Evolutionary conservation across 2,888 invertebrate species (phyloP), one percentile per base, ranked within the genome.

Genomic region (Chymomyza amoena): DNA sequence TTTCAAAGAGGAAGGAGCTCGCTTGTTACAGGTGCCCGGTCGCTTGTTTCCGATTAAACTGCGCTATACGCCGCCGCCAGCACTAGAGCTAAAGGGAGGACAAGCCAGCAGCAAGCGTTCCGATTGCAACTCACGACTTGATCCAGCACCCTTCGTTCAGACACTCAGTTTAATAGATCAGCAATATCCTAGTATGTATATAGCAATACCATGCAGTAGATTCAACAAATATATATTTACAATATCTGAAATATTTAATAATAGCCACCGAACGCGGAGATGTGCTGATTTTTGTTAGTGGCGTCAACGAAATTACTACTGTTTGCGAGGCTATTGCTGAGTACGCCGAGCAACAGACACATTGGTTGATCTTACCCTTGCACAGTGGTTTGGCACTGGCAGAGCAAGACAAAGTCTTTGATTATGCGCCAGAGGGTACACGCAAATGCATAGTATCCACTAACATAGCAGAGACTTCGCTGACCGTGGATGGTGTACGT

Each of bases 381-480:
- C 99, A 99, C 89, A 98, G 98, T 90, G 96, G 97, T 0, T 91
- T 99, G 68, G 97, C 98, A 0, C 93, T 99, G 1, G 95, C 95
- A 65, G 99, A 99, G 89, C 99, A 99, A 92, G 99, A 99, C 90
- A 98, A 98, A 93, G 98, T 96, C 82, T 99, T 99, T 90, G 98
- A 99, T 90, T 97, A 97, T 88, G 95, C 99, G 0, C 99, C 99
- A 1, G 97, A 98, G 67, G 97, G 98, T 5, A 94, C 97, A 3
- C 93, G 99, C 66, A 99, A 99, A 91, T 99, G 99, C 91, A 97
- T 99, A 72, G 95, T 99, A 1, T 97, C 98, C 0, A 99, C 99
- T 1, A 99, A 99, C 89, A 99, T 99, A 69, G 99, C 99, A 0
- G 99, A 99, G 93, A 99, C 99, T 0, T 99, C 99, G 0, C 96